These are phyloP conservation scores for Synergus laeviventris DNA, from an alignment of 2,888 invertebrate species.

Conservation along the genomic window DNA sequence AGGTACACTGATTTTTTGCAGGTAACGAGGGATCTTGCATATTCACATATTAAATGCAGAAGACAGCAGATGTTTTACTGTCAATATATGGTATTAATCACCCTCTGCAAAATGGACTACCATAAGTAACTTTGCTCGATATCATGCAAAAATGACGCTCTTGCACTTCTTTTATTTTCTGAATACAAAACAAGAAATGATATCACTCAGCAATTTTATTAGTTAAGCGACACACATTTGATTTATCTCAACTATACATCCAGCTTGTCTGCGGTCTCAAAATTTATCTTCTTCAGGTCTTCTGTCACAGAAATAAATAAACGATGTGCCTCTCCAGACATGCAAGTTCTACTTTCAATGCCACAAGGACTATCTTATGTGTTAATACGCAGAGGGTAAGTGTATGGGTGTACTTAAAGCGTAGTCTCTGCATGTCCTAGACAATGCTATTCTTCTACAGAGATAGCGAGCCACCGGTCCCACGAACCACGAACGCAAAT, in stretches of 20 bases:
- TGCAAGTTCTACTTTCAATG: conserved; percentile 49
- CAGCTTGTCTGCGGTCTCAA: not conserved
- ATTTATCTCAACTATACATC: not conserved
- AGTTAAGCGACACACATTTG: not conserved
- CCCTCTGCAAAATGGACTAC: not conserved
- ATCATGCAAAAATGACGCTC: not conserved
- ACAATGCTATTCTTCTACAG: conserved; percentile 67
- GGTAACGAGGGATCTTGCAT: conserved; percentile 8
- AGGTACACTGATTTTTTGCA: conserved; percentile 35
- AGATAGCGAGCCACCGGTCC: conserved; percentile 66
- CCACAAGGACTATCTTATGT: conserved; percentile 31
- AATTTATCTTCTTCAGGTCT: conserved; percentile 25
- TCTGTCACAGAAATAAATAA: conserved; percentile 28
- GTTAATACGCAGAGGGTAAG: conserved; percentile 14
- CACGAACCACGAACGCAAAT: conserved; percentile 66
- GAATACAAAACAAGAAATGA: not conserved
- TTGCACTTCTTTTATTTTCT: not conserved
- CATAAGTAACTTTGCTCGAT: not conserved
- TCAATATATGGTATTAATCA: not conserved
- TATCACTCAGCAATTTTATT: not conserved
- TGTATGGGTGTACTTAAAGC: conserved; percentile 49
- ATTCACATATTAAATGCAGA: conserved; percentile 6
- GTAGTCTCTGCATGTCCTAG: conserved; percentile 52
- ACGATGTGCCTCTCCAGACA: not conserved
- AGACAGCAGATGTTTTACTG: conserved; percentile 10